Percentiles rank a stretch among this genome's conserved stretches.
These are phyloP conservation scores for Limnodromus scolopaceus DNA, from an alignment of 2,797 vertebrate genomes.

Conservation along the genomic window DNA sequence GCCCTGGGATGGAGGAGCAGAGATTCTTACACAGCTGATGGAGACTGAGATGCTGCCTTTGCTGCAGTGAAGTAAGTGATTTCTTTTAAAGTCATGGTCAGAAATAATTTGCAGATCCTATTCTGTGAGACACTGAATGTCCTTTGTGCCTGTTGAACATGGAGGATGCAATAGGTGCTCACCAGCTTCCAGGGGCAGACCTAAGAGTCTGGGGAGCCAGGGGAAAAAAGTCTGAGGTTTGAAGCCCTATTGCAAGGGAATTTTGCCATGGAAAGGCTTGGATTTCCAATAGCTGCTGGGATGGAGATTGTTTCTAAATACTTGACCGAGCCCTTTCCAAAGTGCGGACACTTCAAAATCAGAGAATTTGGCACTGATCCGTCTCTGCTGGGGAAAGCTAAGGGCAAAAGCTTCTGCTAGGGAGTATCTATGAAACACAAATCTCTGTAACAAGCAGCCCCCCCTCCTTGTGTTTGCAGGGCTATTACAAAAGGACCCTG, in stretches of 20 bases:
- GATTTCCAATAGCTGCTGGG: background rate
- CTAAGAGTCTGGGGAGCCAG: background rate
- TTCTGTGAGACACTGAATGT: background rate
- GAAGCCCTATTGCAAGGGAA: background rate
- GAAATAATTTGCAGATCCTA: background rate
- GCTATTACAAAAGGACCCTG: conserved; percentile 93
- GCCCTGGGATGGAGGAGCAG: background rate
- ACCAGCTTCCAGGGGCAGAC: background rate
- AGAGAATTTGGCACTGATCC: background rate
- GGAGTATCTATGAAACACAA: background rate
- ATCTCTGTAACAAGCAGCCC: background rate
- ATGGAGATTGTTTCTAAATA: background rate
- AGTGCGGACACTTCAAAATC: background rate
- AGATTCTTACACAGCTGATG: background rate
- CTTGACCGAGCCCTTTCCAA: background rate
- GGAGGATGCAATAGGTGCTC: background rate
- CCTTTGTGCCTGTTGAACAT: background rate
- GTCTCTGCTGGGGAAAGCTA: background rate
- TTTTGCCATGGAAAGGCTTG: background rate
- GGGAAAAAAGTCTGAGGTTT: background rate
- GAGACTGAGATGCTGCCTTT: background rate
- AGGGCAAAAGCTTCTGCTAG: background rate
- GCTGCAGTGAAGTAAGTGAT: background rate
- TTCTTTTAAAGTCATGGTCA: background rate
- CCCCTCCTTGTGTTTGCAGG: conserved; percentile 75